A percentile compares a stretch with the other conserved stretches of the same genome.
Evolutionary conservation across 2,113 vertebrate species (phyloP).

Genomic region (Megaceryle torquata): DNA sequence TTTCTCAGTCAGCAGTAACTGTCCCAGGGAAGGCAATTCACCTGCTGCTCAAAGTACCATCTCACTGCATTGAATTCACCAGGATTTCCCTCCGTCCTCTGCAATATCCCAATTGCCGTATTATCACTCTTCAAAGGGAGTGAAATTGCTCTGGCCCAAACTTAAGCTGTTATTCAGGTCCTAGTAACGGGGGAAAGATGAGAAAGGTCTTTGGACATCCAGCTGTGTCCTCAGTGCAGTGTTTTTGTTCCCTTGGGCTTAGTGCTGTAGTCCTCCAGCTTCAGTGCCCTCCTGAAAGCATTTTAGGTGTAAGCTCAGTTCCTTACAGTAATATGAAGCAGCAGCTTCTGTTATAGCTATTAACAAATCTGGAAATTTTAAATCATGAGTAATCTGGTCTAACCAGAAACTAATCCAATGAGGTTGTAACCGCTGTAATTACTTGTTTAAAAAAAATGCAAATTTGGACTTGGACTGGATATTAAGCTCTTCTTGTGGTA

Average conservation of each 20-base stretch:
- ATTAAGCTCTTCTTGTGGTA: background rate
- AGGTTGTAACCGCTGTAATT: slow-evolving; percentile 32
- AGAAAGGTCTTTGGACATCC: background rate
- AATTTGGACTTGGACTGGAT: background rate
- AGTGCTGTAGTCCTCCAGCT: background rate
- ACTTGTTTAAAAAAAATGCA: slow-evolving; percentile 28
- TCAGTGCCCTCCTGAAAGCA: background rate
- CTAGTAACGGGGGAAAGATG: background rate
- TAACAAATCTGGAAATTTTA: slow-evolving; percentile 28
- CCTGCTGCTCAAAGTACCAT: background rate
- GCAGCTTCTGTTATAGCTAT: slow-evolving; percentile 22
- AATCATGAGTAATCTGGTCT: slow-evolving; percentile 41
- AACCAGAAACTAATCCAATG: slow-evolving; percentile 15
- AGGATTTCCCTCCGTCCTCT: background rate
- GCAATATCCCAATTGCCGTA: background rate
- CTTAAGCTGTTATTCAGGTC: background rate
- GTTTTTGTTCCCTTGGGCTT: background rate
- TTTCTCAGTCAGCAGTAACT: background rate
- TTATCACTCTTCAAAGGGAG: background rate
- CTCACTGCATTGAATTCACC: background rate
- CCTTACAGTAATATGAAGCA: background rate
- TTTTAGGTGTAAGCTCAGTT: background rate
- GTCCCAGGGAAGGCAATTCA: background rate
- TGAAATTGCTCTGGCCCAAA: fast-evolving
- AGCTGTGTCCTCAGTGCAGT: background rate